Evolutionary conservation across 2,888 invertebrate genomes (phyloP).

Genomic region (Phyto melanocephala): DNA sequence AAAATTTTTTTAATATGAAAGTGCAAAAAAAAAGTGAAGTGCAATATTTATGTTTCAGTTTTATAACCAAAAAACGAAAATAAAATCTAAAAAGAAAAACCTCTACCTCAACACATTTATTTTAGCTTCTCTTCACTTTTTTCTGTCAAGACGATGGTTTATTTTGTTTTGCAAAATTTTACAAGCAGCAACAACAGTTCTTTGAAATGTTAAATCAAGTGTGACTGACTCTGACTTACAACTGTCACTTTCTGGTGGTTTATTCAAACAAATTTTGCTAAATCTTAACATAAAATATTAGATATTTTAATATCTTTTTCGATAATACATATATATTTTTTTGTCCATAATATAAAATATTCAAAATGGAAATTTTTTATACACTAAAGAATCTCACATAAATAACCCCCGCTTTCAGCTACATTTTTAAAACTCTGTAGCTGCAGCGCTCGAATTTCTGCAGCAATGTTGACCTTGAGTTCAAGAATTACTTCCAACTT

Average conservation of each 20-base stretch:
- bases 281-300: too few relatives aligned
- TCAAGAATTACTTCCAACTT: too few relatives aligned
- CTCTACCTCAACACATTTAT: conserved; percentile 32
- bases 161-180: background rate
- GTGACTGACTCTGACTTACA: conserved; percentile 66
- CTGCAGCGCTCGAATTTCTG: too few relatives aligned
- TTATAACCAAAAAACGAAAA: background rate
- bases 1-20: background rate
- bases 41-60: background rate
- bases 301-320: too few relatives aligned
- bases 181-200: conserved; percentile 25
- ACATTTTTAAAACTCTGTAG: too few relatives aligned
- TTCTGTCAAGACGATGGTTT: background rate
- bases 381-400: too few relatives aligned
- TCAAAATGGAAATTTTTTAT: too few relatives aligned
- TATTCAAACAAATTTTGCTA: conserved; percentile 8
- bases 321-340: too few relatives aligned
- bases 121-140: background rate
- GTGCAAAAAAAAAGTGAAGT: conserved; percentile 38
- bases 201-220: conserved; percentile 63
- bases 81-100: background rate
- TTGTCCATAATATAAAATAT: too few relatives aligned
- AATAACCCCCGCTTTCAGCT: too few relatives aligned
- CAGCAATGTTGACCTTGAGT: too few relatives aligned
- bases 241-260: conserved; percentile 57